A percentile compares a stretch with the other conserved stretches of the same genome.
Evolutionary conservation across 2,113 vertebrate genomes (phyloP).

Genomic region (Burhinus bistriatus): DNA sequence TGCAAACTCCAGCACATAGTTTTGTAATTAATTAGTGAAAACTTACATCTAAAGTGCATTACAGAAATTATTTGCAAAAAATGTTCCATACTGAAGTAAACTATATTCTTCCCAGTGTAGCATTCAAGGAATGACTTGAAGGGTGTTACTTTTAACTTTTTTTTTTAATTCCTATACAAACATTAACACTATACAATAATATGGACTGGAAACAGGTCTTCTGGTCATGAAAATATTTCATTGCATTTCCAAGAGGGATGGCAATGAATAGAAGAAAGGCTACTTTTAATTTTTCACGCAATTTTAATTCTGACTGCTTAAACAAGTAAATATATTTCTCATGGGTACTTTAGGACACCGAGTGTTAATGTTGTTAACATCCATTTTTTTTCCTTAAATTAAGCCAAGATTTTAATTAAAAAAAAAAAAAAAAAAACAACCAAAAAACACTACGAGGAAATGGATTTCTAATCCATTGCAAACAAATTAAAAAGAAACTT

Average conservation of each 20-base stretch:
- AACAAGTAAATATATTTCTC: conserved; percentile 13
- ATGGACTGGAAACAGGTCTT: conserved; percentile 28
- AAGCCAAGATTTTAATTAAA: background rate
- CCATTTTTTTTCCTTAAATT: background rate
- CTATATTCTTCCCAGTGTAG: background rate
- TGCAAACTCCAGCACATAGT: conserved; percentile 56
- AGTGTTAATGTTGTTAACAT: conserved; percentile 2
- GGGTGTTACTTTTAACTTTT: background rate
- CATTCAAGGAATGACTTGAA: conserved; percentile 48
- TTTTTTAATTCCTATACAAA: background rate
- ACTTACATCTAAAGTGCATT: background rate
- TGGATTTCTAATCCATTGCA: conserved; percentile 14
- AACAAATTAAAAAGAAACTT: background rate
- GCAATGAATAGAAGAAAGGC: background rate
- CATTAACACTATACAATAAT: background rate
- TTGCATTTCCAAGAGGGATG: conserved; percentile 3
- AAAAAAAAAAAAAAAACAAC: background rate
- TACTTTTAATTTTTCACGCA: conserved; percentile 23
- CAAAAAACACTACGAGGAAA: background rate
- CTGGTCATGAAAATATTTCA: conserved; percentile 3
- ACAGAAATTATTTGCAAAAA: conserved; percentile 62
- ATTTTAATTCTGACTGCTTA: conserved; percentile 33
- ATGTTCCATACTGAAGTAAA: background rate
- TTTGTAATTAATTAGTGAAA: conserved; percentile 50
- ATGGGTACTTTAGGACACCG: background rate